These are phyloP conservation scores for Acrobasis suavella DNA, from an alignment of 2,888 invertebrate species.

Conservation along the genomic window DNA sequence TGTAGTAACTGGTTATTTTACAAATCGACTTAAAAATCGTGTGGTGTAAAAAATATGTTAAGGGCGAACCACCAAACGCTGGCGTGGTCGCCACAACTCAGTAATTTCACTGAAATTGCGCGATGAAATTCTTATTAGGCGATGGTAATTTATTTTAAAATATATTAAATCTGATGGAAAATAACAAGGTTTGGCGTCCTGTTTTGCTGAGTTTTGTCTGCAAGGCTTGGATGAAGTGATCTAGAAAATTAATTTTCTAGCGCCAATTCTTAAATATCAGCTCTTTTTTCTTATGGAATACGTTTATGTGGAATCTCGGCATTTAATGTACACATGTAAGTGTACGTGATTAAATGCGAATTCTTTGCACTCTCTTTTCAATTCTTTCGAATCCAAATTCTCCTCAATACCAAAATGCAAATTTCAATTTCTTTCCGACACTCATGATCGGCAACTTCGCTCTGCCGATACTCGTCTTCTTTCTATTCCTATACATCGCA, in stretches of 20 bases:
- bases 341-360: too few species aligned
- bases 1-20: too few species aligned
- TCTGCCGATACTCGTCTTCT: too few species aligned
- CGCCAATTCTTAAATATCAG: background rate
- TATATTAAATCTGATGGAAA: slow-evolving; percentile 30
- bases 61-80: slow-evolving; percentile 8
- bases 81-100: slow-evolving; percentile 24
- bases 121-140: slow-evolving; percentile 34
- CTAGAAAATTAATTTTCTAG: background rate
- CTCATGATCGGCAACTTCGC: too few species aligned
- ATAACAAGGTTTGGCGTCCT: slow-evolving; percentile 14
- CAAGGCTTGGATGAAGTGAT: background rate
- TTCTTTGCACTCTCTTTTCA: too few species aligned
- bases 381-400: too few species aligned
- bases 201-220: background rate
- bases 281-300: too few species aligned
- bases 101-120: slow-evolving; percentile 28
- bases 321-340: too few species aligned
- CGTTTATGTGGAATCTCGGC: too few species aligned
- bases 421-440: too few species aligned
- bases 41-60: background rate
- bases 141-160: slow-evolving; percentile 33
- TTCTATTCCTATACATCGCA: too few species aligned
- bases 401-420: too few species aligned
- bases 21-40: background rate